Evolutionary conservation across 1,140 invertebrate species (phyloP).

Genomic region (Drosophila azteca): DNA sequence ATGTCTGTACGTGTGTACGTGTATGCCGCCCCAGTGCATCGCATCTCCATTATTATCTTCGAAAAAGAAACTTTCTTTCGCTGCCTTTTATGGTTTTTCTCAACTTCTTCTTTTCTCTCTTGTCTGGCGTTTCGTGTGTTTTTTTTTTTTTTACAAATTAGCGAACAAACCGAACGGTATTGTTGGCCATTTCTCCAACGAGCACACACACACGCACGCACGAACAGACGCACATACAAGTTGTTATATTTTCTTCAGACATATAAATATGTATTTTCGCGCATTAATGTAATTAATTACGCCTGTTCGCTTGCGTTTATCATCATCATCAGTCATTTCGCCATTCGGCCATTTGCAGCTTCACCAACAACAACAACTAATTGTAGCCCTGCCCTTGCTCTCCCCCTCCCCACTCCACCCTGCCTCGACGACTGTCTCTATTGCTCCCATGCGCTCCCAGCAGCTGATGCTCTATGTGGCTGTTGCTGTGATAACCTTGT

Average conservation of each 20-base stretch:
- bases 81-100: constrained; percentile 15
- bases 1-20: constrained; percentile 28
- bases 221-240: constrained; percentile 12
- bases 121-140: constrained; percentile 19
- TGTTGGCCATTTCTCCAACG: constrained; percentile 37
- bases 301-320: constrained; percentile 17
- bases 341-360: constrained; percentile 31
- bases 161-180: constrained; percentile 32
- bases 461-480: constrained; percentile 64
- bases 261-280: constrained; percentile 32
- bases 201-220: not conserved
- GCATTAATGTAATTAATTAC: constrained; percentile 52
- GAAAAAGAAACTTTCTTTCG: constrained; percentile 48
- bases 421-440: constrained; percentile 27
- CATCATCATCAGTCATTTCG: constrained; percentile 26
- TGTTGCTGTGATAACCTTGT: constrained; percentile 78
- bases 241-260: not conserved
- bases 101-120: constrained; percentile 24
- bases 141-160: constrained; percentile 39
- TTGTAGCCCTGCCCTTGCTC: constrained; percentile 37
- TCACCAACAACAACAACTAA: constrained; percentile 37
- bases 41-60: constrained; percentile 36
- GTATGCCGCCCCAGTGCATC: not conserved
- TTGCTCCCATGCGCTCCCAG: constrained; percentile 22
- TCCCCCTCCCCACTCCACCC: constrained; percentile 1